Conservation (phyloP, 1,140 invertebrate species). For the Panonychus citri region DNA sequence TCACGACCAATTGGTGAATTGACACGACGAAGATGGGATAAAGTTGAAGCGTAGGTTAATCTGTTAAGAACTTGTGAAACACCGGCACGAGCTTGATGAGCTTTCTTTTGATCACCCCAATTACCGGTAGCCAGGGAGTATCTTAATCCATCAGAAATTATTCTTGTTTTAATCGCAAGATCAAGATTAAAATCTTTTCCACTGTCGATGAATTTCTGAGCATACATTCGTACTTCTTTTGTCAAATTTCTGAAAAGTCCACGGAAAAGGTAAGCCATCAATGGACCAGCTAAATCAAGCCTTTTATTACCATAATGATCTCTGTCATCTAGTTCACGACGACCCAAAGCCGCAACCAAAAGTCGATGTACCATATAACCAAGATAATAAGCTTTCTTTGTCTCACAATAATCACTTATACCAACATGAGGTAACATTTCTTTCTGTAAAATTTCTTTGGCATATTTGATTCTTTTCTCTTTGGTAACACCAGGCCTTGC, state of each 20-base stretch:
- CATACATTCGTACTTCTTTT: conserved; percentile 90
- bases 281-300: conserved; percentile 81
- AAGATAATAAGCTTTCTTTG: conserved; percentile 93
- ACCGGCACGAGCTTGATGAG: conserved; percentile 84
- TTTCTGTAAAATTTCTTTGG: conserved; percentile 93
- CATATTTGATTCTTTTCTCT: conserved; percentile 96
- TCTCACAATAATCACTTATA: conserved; percentile 96
- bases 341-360: conserved; percentile 70
- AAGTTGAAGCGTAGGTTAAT: conserved; percentile 86
- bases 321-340: conserved; percentile 85
- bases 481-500: conserved; percentile 90
- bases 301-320: conserved; percentile 99
- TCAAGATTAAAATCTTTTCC: conserved; percentile 96
- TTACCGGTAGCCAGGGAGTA: conserved; percentile 97
- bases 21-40: conserved; percentile 85
- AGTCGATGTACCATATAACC: conserved; percentile 96
- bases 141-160: conserved; percentile 90
- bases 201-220: conserved; percentile 94
- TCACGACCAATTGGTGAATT: conserved; percentile 97
- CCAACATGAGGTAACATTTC: conserved; percentile 99
- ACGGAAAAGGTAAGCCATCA: conserved; percentile 75
- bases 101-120: conserved; percentile 99
- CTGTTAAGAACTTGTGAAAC: conserved; percentile 83
- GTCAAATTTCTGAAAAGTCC: conserved; percentile 67
- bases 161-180: conserved; percentile 85